Evolutionary conservation across 2,797 vertebrate species (phyloP).

Genomic region (Pangasius sanitwongsei): DNA sequence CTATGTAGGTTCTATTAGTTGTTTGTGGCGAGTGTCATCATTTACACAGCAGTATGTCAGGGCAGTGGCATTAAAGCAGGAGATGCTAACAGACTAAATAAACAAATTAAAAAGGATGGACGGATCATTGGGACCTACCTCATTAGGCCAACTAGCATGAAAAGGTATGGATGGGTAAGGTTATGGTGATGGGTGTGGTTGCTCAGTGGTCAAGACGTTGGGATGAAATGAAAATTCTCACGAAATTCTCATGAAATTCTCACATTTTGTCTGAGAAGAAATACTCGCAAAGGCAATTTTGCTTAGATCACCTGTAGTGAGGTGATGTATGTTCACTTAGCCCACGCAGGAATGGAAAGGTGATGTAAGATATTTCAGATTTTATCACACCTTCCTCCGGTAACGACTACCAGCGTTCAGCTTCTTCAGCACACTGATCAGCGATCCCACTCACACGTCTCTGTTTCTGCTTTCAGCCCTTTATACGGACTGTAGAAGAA

Average conservation of each 20-base stretch:
- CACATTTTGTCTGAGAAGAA: background rate
- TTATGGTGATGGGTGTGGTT: background rate
- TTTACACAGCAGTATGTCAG: background rate
- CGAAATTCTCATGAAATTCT: background rate
- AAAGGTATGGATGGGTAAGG: background rate
- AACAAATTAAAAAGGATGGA: background rate
- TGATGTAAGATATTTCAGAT: background rate
- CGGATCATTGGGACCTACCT: background rate
- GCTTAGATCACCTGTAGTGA: too few relatives aligned
- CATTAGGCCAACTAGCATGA: background rate
- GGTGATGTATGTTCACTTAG: background rate
- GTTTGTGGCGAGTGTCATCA: background rate
- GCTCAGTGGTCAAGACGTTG: too few relatives aligned
- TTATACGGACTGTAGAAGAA: background rate
- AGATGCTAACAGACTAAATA: background rate
- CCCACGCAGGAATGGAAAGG: background rate
- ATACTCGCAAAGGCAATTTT: background rate
- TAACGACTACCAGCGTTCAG: background rate
- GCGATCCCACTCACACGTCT: background rate
- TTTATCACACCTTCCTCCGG: background rate
- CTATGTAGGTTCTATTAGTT: background rate
- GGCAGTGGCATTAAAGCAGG: background rate
- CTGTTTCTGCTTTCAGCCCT: background rate
- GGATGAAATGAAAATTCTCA: too few relatives aligned
- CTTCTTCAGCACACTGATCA: background rate